These are phyloP conservation scores for Pluvianellus socialis DNA, from an alignment of 2,113 vertebrate genomes.

Conservation along the genomic window DNA sequence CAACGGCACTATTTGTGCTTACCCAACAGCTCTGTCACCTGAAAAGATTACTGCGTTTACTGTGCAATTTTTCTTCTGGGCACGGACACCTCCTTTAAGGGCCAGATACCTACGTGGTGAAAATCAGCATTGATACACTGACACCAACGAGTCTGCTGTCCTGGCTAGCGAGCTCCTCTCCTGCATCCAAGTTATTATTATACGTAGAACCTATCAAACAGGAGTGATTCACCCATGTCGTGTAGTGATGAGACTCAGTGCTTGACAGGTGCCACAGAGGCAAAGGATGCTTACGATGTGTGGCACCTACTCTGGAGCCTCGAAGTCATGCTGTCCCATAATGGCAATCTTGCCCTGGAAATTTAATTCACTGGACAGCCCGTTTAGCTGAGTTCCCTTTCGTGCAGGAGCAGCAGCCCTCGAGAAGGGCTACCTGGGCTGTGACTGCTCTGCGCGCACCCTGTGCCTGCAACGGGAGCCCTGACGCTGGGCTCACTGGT, in stretches of 20 bases:
- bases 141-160: background rate
- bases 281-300: background rate
- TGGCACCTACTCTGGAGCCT: background rate
- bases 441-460: no score
- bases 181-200: rapidly evolving
- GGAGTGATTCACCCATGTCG: background rate
- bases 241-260: background rate
- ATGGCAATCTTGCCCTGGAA: background rate
- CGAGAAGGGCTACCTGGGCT: background rate
- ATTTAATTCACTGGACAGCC: rapidly evolving
- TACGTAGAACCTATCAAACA: background rate
- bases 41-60: background rate
- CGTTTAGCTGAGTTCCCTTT: background rate
- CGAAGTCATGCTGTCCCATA: background rate
- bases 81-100: background rate
- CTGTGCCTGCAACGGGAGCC: background rate
- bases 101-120: background rate
- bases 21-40: background rate
- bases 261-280: background rate
- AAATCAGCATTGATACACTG: background rate
- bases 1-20: background rate
- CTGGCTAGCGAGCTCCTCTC: background rate
- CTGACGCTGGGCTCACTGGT: background rate
- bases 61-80: background rate
- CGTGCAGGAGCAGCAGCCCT: background rate